phyloP scores from a whole-genome alignment of 92 coral and sea anemone species.

The Palythoa grandis region DNA sequence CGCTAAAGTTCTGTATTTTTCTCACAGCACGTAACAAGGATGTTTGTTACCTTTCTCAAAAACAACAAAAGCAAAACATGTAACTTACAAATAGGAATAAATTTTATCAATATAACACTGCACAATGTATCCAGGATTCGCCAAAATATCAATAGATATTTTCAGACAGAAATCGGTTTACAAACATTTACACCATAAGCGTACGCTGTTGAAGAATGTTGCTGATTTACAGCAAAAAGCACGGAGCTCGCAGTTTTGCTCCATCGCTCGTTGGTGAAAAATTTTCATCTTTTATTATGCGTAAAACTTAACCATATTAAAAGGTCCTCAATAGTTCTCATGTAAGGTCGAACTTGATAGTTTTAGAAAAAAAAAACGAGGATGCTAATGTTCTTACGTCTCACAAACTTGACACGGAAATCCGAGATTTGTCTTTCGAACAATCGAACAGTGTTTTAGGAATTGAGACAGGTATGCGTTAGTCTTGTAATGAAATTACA shows the following conservation, averaged over 20 bases:
- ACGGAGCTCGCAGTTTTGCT: too few relatives aligned
- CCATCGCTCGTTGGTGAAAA: too few relatives aligned
- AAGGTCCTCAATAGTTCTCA: too few relatives aligned
- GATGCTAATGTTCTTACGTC: too few relatives aligned
- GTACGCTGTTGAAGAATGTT: neutral
- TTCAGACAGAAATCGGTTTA: neutral
- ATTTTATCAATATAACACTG: neutral
- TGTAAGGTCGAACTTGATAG: too few relatives aligned
- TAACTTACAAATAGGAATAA: neutral
- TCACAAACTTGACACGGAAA: neutral
- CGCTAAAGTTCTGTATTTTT: neutral
- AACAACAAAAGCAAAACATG: neutral
- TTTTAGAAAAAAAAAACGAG: too few relatives aligned
- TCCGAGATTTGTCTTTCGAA: neutral
- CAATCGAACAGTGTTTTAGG: neutral
- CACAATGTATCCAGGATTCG: neutral
- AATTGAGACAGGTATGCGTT: neutral
- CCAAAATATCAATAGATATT: neutral
- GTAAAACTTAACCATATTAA: too few relatives aligned
- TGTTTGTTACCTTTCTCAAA: slow-evolving; percentile 26
- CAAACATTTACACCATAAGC: neutral
- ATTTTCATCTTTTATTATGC: too few relatives aligned
- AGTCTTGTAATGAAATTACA: too few relatives aligned
- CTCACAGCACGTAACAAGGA: slow-evolving; percentile 3
- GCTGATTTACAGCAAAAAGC: neutral